phyloP scores from a whole-genome alignment of 1,140 invertebrate species.

The Macrocentrus cingulum region DNA sequence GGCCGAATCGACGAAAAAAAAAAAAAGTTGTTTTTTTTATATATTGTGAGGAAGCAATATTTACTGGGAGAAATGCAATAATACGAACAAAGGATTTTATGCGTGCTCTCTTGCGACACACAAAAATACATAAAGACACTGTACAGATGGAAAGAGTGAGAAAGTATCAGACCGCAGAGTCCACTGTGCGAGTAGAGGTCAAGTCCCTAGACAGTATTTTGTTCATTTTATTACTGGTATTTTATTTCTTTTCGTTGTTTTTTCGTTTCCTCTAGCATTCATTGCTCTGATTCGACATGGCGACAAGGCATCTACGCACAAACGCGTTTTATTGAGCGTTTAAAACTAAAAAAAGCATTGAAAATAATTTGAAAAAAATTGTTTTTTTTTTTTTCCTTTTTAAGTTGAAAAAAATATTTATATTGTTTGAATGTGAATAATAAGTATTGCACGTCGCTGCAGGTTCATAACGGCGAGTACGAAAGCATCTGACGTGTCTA shows the following conservation, averaged over 20 bases:
- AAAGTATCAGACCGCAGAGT: background rate
- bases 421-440: background rate
- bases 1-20: background rate
- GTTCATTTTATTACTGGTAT: background rate
- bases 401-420: background rate
- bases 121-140: too few species aligned
- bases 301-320: too few species aligned
- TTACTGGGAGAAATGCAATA: background rate
- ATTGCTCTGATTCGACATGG: too few species aligned
- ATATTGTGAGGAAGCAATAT: too few species aligned
- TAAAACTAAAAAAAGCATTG: too few species aligned
- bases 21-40: too few species aligned
- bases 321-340: too few species aligned
- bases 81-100: slow-evolving; percentile 23
- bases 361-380: too few species aligned
- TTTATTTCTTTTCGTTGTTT: background rate
- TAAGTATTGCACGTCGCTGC: background rate
- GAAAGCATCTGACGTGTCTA: slow-evolving; percentile 7
- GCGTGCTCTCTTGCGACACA: slow-evolving; percentile 13
- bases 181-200: slow-evolving; percentile 7
- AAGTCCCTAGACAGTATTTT: background rate
- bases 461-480: slow-evolving; percentile 13
- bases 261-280: background rate
- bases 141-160: background rate
- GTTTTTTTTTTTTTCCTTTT: too few species aligned